phyloP scores from a whole-genome alignment of 2,797 vertebrate genomes.

The Helicolenus hilgendorfi region DNA sequence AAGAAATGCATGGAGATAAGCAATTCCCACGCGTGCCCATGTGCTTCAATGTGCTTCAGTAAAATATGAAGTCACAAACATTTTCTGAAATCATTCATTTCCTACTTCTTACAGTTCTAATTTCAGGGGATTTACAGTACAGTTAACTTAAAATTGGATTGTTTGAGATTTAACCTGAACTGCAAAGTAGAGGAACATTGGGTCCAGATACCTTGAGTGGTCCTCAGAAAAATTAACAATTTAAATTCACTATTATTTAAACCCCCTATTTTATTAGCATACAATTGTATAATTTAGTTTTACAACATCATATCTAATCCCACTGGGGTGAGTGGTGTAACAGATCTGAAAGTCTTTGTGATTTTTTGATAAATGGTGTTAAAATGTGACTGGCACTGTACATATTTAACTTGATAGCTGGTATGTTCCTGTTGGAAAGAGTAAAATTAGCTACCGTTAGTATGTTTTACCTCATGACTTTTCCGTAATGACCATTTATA shows the following conservation, averaged over 20 bases:
- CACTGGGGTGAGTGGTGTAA: neutral
- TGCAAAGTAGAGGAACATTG: neutral
- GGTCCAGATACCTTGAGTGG: neutral
- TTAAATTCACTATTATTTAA: neutral
- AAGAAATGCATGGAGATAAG: neutral
- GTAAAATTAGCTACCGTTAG: neutral
- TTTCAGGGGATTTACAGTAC: neutral
- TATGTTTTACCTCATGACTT: neutral
- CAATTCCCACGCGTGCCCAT: fast-evolving
- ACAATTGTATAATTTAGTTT: neutral
- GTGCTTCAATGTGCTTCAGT: neutral
- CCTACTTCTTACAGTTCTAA: neutral
- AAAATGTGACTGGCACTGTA: neutral
- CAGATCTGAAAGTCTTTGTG: neutral
- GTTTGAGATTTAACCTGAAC: neutral
- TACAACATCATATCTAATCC: neutral
- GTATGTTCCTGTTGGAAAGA: neutral
- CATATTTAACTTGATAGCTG: neutral
- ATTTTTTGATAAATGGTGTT: neutral
- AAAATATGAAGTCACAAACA: neutral
- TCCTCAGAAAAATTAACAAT: neutral
- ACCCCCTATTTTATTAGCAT: neutral
- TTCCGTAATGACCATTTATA: neutral
- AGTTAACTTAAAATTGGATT: neutral
- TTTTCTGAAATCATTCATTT: neutral